Percentiles rank a stretch among this genome's conserved stretches.
phyloP scores from a whole-genome alignment of 2,113 vertebrate species.

The Lathamus discolor region DNA sequence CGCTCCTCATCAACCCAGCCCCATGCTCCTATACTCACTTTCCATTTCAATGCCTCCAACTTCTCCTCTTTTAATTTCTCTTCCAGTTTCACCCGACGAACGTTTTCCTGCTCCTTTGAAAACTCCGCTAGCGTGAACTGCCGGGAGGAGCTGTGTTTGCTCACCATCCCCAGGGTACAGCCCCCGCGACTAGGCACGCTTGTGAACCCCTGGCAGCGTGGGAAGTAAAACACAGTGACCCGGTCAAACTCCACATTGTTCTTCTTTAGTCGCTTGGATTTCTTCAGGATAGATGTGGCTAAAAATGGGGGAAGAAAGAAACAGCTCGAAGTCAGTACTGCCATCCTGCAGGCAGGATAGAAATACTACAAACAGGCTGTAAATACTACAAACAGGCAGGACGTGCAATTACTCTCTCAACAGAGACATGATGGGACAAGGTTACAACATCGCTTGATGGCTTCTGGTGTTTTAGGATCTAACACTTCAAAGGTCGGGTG shows the following conservation, averaged over 20 bases:
- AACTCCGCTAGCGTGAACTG: constrained; percentile 90
- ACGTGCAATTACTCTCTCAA: not conserved
- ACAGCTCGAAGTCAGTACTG: not conserved
- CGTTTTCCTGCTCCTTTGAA: constrained; percentile 80
- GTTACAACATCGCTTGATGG: not conserved
- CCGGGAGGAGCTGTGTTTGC: constrained; percentile 80
- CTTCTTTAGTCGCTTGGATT: constrained; percentile 78
- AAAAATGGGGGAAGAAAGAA: not conserved
- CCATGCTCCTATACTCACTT: constrained; percentile 71
- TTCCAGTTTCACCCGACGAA: constrained; percentile 84
- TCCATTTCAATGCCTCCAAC: constrained; percentile 82
- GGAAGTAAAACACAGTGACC: constrained; percentile 95
- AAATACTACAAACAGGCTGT: not conserved
- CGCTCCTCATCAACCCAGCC: not conserved
- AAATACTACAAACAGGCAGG: not conserved
- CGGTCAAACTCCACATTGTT: constrained; percentile 88
- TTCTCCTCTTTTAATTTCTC: constrained; percentile 89
- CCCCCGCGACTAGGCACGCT: constrained; percentile 94
- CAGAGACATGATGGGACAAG: not conserved
- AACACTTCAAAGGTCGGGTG: not conserved
- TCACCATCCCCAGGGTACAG: constrained; percentile 94
- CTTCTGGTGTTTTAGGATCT: not conserved
- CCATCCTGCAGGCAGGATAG: not conserved
- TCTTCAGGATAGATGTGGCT: constrained; percentile 93
- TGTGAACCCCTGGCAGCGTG: constrained; percentile 95